A percentile compares a stretch with the other conserved stretches of the same genome.
Evolutionary conservation across 2,113 vertebrate genomes (phyloP).

Genomic region (Heteronetta atricapilla): DNA sequence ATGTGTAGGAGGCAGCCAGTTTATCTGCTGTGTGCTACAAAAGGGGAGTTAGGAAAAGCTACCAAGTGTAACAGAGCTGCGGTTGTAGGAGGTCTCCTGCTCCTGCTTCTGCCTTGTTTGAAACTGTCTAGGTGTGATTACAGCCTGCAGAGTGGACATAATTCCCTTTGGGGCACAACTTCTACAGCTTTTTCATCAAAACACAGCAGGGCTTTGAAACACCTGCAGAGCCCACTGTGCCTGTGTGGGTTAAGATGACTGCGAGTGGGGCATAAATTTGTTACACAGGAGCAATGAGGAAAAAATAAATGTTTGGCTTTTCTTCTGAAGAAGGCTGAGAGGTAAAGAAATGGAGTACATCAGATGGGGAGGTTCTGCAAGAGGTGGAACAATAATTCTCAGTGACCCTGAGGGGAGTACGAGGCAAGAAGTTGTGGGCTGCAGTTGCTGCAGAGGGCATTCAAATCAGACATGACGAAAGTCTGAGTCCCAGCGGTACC

Average conservation of each 20-base stretch:
- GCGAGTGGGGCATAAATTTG: not conserved
- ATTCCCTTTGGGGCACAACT: not conserved
- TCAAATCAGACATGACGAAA: not conserved
- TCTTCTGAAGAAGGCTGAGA: not conserved
- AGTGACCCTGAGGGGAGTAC: not conserved
- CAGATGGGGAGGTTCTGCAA: not conserved
- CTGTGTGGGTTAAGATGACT: not conserved
- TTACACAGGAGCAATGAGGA: not conserved
- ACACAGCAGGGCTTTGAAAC: not conserved
- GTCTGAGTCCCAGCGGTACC: not conserved
- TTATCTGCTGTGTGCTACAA: not conserved
- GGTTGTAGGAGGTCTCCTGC: not conserved
- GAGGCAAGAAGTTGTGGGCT: not conserved
- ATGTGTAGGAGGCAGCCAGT: not conserved
- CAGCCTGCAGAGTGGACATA: not conserved
- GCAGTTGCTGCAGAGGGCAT: not conserved
- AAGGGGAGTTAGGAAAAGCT: not conserved
- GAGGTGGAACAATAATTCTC: not conserved
- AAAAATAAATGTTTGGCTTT: not conserved
- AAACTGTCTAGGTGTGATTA: not conserved
- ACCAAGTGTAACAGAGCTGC: not conserved
- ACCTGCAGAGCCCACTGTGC: not conserved
- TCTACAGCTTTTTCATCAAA: not conserved
- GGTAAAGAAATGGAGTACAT: not conserved
- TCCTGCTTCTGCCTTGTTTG: not conserved